Conservation (phyloP, 2,888 invertebrate species). For the Melieria picta region DNA sequence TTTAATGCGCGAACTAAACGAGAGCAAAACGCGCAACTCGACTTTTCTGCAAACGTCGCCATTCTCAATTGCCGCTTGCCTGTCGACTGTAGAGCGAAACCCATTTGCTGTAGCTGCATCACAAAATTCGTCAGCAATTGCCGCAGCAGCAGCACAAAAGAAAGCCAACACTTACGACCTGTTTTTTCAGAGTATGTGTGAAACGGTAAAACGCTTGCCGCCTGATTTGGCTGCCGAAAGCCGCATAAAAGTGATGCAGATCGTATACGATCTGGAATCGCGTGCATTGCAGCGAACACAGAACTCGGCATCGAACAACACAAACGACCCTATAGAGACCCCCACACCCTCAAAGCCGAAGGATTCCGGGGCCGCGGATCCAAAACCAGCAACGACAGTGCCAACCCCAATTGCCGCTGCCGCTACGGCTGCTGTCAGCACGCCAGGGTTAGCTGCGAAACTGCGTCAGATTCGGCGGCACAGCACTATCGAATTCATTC, state of each 20-base stretch:
- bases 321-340: not conserved
- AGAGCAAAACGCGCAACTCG: slow-evolving; percentile 7
- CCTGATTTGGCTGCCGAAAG: slow-evolving; percentile 57
- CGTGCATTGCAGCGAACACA: slow-evolving; percentile 47
- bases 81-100: slow-evolving; percentile 4
- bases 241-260: slow-evolving; percentile 57
- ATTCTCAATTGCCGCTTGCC: slow-evolving; percentile 1
- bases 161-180: slow-evolving; percentile 53
- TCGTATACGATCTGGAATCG: slow-evolving; percentile 55
- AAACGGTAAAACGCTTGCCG: slow-evolving; percentile 55
- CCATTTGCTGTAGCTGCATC: not conserved
- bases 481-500: no score
- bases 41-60: slow-evolving; percentile 4
- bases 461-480: no score
- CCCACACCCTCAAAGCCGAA: slow-evolving; percentile 16
- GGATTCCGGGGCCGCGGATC: not conserved
- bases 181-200: slow-evolving; percentile 57
- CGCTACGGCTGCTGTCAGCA: no score
- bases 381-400: slow-evolving; percentile 19
- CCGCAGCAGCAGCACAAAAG: slow-evolving; percentile 5
- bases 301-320: slow-evolving; percentile 7
- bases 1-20: slow-evolving; percentile 31
- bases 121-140: slow-evolving; percentile 2
- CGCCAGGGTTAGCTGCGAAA: no score
- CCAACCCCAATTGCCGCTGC: not conserved